phyloP scores from a whole-genome alignment of 1,140 invertebrate genomes.

The Ceratitis capitata region DNA sequence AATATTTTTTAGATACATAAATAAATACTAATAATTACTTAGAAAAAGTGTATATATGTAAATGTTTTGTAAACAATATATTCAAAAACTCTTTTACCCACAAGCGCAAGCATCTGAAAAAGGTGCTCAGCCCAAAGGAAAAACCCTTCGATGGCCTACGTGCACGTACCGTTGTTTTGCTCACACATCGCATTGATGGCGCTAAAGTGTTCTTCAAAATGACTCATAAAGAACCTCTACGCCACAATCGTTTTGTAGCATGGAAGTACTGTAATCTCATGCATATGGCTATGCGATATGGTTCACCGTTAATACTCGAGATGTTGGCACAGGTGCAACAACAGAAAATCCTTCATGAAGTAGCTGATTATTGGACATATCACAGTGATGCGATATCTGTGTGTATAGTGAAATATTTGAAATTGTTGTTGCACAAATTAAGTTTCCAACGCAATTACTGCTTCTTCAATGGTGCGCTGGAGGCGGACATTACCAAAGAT shows the following conservation, averaged over 20 bases:
- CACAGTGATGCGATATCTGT: neutral
- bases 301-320: neutral
- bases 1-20: neutral
- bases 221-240: neutral
- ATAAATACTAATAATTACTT: too few species aligned
- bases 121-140: slow-evolving; percentile 7
- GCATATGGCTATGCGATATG: slow-evolving; percentile 33
- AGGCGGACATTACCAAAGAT: slow-evolving; percentile 25
- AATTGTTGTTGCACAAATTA: neutral
- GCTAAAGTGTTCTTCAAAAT: neutral
- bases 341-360: neutral
- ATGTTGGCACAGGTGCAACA: neutral
- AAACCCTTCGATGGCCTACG: slow-evolving; percentile 17
- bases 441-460: slow-evolving; percentile 8
- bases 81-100: neutral
- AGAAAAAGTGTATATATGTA: too few species aligned
- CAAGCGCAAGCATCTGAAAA: slow-evolving; percentile 19
- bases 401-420: slow-evolving; percentile 20
- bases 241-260: neutral
- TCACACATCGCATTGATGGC: neutral
- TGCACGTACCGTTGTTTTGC: neutral
- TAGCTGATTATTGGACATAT: slow-evolving; percentile 14
- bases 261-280: slow-evolving; percentile 41
- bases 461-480: slow-evolving; percentile 18
- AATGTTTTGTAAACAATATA: neutral